Conservation (phyloP, 2,113 vertebrate genomes). For the Epinephelus lanceolatus region DNA sequence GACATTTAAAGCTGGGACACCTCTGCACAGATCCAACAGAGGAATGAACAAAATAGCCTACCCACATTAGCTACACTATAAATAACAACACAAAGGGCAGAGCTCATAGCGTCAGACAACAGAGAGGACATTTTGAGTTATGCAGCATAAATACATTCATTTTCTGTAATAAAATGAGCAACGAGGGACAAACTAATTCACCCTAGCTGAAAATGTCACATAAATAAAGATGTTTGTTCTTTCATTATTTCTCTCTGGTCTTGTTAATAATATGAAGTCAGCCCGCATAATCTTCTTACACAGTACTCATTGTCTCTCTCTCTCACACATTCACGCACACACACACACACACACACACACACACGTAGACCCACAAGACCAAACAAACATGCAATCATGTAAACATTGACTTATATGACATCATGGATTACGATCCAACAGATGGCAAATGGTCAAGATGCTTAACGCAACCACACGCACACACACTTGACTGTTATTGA, state of each 20-base stretch:
- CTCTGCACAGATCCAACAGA: not conserved
- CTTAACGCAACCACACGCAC: not conserved
- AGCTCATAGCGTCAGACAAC: not conserved
- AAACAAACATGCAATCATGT: not conserved
- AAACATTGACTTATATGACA: conserved; percentile 5
- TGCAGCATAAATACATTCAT: not conserved
- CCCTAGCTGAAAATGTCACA: not conserved
- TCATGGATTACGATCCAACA: conserved; percentile 21
- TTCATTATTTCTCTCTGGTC: not conserved
- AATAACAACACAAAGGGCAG: not conserved
- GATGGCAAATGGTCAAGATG: conserved; percentile 15
- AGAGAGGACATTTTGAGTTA: not conserved
- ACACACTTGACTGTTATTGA: not conserved
- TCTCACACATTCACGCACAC: not conserved
- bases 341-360: not conserved
- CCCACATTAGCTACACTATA: not conserved
- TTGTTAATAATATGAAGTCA: not conserved
- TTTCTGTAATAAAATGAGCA: not conserved
- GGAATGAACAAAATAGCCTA: not conserved
- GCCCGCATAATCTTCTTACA: conserved; percentile 29
- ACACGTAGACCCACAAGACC: not conserved
- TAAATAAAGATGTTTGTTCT: not conserved
- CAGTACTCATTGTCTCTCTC: not conserved
- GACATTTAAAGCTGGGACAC: conserved; percentile 14
- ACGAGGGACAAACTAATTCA: not conserved